Conservation (phyloP, 1,140 invertebrate genomes). For the Mactra quadrangularis region DNA sequence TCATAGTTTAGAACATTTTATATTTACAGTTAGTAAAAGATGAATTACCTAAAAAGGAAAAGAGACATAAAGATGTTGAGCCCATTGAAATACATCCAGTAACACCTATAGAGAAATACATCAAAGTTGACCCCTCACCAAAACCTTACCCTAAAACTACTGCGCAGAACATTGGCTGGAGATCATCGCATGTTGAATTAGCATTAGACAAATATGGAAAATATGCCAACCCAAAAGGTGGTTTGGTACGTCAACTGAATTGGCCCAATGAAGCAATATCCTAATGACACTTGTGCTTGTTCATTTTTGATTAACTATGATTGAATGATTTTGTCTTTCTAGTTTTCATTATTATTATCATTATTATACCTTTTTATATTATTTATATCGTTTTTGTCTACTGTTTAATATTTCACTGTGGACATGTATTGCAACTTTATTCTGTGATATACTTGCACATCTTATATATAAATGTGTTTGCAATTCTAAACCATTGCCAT, state of each 20-base stretch:
- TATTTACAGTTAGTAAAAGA: slow-evolving; percentile 78
- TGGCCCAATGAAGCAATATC: slow-evolving; percentile 81
- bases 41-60: slow-evolving; percentile 71
- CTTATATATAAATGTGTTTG: too few relatives aligned
- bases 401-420: too few relatives aligned
- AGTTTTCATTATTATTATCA: too few relatives aligned
- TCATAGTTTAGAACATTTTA: too few relatives aligned
- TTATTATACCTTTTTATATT: too few relatives aligned
- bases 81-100: slow-evolving; percentile 75
- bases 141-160: slow-evolving; percentile 80
- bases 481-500: too few relatives aligned
- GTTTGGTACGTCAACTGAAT: slow-evolving; percentile 80
- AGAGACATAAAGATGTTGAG: slow-evolving; percentile 65
- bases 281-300: background rate
- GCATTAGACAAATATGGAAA: slow-evolving; percentile 80
- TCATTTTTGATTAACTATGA: too few relatives aligned
- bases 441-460: too few relatives aligned
- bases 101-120: slow-evolving; percentile 80
- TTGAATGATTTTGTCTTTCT: too few relatives aligned
- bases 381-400: too few relatives aligned
- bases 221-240: slow-evolving; percentile 80
- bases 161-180: slow-evolving; percentile 79
- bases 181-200: slow-evolving; percentile 71
- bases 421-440: too few relatives aligned
- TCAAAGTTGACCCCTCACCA: slow-evolving; percentile 78